Evolutionary conservation across 2,113 vertebrate species (phyloP), one percentile per base, ranked within the genome.

Genomic region (Parus major): DNA sequence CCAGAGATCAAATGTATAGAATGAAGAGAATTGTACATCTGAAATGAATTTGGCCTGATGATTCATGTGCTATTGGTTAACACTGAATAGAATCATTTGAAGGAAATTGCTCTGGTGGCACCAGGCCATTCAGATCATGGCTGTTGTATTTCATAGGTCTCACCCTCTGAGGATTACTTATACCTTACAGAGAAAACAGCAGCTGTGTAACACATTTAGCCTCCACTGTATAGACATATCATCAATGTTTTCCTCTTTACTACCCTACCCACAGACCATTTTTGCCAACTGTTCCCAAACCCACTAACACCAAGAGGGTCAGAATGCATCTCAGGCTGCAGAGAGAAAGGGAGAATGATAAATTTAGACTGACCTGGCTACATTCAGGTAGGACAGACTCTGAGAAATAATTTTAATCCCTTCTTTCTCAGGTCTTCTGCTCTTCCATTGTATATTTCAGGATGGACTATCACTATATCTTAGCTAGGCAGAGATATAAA

Each of bases 41-140:
- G 89, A 97, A 95, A 93, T 77, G 4, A 90, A 96, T 95, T 94
- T 92, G 25, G 27, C 59, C 50, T 69, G 75, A 52, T 80, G 63
- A 80, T 94, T 88, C 85, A 93, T 91, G 35, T 95, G 85, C 60
- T 96, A 83, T 88, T 90, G 50, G 68, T 95, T 96, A 96, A 73
- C 82, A 70, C 46, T 90, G 79, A 94, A 80, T 59, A 83, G 87
- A 90, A 86, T 75, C n/a, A 77, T 91, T 90, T 73, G 70, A 91
- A 93, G 71, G 63, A 96, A 92, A 96, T 94, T 93, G 46, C 66
- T 70, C 22, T 55, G 60, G 75, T 95, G 90, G 91, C 93, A 96
- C 63, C 35, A 95, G 42, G 90, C 93, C 89, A 92, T 87, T 87
- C 70, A 82, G 70, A 82, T 47, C 63, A 77, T 0, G 35, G 75